Conservation (phyloP, 1,140 invertebrate species). For the Charaxes varanes region DNA sequence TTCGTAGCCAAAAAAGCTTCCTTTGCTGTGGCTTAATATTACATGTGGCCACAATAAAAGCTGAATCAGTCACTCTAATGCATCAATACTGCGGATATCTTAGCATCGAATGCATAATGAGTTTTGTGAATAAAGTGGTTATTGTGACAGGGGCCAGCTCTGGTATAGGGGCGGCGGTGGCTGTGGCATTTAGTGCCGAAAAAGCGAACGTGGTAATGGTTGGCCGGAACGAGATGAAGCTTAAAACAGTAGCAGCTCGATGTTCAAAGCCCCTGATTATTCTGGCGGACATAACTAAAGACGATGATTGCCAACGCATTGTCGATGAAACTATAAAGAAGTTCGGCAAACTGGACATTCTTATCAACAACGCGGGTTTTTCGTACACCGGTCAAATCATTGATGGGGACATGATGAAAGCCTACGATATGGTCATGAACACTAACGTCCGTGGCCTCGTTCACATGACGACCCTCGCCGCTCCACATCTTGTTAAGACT, state of each 20-base stretch:
- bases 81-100: not conserved
- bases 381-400: not conserved
- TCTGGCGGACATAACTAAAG: not conserved
- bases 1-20: too few relatives aligned
- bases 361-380: not conserved
- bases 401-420: not conserved
- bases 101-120: not conserved
- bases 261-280: not conserved
- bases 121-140: not conserved
- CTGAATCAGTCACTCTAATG: too few relatives aligned
- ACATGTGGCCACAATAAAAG: not conserved
- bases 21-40: too few relatives aligned
- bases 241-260: not conserved
- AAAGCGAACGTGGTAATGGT: not conserved
- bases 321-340: slow-evolving; percentile 1
- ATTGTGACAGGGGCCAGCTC: not conserved
- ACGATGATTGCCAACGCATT: not conserved
- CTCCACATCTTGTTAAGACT: not conserved
- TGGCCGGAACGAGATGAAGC: not conserved
- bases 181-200: not conserved
- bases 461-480: not conserved
- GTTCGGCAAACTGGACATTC: not conserved
- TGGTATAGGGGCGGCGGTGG: not conserved
- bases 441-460: not conserved
- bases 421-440: not conserved